These are phyloP conservation scores for Siniperca obscura DNA, from an alignment of 2,797 vertebrate species.

Conservation along the genomic window DNA sequence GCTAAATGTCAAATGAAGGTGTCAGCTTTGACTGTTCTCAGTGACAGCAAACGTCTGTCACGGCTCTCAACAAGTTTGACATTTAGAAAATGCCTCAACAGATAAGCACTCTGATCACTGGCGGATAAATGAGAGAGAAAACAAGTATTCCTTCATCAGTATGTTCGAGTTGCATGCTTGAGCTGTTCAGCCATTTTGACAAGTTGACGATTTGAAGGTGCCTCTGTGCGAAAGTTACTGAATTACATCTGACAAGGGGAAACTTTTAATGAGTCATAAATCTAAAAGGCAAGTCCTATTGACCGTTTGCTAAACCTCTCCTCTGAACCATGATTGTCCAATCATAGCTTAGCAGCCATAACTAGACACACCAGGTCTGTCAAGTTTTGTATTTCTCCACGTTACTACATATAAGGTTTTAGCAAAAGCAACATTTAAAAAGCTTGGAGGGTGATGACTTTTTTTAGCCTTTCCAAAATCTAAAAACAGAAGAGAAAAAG, in stretches of 20 bases:
- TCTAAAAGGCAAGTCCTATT: not conserved
- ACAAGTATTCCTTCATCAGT: conserved; percentile 46
- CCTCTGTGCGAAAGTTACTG: not conserved
- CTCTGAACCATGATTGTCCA: not conserved
- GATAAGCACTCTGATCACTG: conserved; percentile 71
- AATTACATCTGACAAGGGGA: conserved; percentile 18
- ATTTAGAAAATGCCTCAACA: conserved; percentile 77
- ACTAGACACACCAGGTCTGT: not conserved
- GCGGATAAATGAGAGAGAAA: conserved; percentile 58
- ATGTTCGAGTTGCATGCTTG: conserved; percentile 7
- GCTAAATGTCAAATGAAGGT: conserved; percentile 74
- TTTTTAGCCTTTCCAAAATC: not conserved
- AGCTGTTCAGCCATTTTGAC: conserved; percentile 39
- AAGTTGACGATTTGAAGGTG: conserved; percentile 24
- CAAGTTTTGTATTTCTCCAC: conserved; percentile 19
- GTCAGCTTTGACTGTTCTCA: conserved; percentile 52
- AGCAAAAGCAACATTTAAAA: not conserved
- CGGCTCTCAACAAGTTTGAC: conserved; percentile 71
- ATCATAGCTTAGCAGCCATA: not conserved
- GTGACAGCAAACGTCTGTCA: conserved; percentile 52
- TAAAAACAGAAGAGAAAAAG: not conserved
- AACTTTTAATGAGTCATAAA: conserved; percentile 21
- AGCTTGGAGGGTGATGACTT: not conserved
- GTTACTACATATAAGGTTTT: not conserved
- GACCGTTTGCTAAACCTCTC: not conserved